A percentile compares a stretch with the other conserved stretches of the same genome.
phyloP scores from a whole-genome alignment of 2,888 invertebrate genomes.

The Hyalella azteca region DNA sequence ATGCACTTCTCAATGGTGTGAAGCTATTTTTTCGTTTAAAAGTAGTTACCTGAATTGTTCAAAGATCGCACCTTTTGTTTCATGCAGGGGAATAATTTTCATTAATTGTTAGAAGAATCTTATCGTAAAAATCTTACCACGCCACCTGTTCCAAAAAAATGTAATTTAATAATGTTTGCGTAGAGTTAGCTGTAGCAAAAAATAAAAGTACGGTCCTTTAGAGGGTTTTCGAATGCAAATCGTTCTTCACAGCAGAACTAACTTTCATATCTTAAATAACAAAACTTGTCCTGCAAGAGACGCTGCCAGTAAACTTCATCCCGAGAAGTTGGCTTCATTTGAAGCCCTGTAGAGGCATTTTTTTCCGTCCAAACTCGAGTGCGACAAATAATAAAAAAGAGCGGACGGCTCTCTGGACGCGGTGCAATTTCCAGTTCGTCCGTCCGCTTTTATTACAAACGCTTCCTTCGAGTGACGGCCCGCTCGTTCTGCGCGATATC shows the following conservation, averaged over 20 bases:
- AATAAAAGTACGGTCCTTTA: too few relatives aligned
- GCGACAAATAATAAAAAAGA: constrained; percentile 30
- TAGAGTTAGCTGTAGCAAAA: too few relatives aligned
- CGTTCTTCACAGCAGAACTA: constrained; percentile 23
- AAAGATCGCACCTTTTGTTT: too few relatives aligned
- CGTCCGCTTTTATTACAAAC: background rate
- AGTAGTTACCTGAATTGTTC: too few relatives aligned
- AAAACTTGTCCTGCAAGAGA: constrained; percentile 24
- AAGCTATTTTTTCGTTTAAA: too few relatives aligned
- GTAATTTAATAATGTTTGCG: too few relatives aligned
- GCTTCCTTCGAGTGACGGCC: background rate
- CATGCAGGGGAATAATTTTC: too few relatives aligned
- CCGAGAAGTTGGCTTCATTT: constrained; percentile 33
- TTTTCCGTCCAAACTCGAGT: background rate
- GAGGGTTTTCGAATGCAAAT: constrained; percentile 31
- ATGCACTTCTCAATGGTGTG: too few relatives aligned
- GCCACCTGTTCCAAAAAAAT: too few relatives aligned
- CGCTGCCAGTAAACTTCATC: constrained; percentile 34
- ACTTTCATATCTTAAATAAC: constrained; percentile 36
- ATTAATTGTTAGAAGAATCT: too few relatives aligned
- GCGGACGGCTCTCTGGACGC: background rate
- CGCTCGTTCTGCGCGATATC: background rate
- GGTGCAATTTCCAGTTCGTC: constrained; percentile 19
- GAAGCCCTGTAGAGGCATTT: constrained; percentile 11
- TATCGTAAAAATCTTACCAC: too few relatives aligned